These are phyloP conservation scores for Thymelicus acteon DNA, from an alignment of 2,888 invertebrate genomes.

Conservation along the genomic window DNA sequence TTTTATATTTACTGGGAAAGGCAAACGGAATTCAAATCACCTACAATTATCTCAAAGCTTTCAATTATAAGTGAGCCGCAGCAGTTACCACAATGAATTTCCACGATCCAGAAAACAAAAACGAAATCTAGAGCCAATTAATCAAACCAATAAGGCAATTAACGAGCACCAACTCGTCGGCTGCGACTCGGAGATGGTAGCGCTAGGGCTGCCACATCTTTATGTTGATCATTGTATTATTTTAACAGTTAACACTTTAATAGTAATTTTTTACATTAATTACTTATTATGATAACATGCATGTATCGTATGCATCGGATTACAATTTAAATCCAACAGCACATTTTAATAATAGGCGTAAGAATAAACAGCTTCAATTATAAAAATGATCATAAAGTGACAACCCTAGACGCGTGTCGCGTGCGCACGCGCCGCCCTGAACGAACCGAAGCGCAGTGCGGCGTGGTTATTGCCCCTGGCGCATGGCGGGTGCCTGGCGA, in stretches of 20 bases:
- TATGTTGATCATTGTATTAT: too few species aligned
- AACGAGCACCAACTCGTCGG: constrained; percentile 11
- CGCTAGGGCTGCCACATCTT: neutral
- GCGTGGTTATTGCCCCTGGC: constrained; percentile 5
- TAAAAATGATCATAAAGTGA: neutral
- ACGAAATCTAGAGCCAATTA: constrained; percentile 22
- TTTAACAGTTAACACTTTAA: too few species aligned
- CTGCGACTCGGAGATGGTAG: constrained; percentile 6
- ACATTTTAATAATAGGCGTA: too few species aligned
- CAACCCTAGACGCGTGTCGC: constrained; percentile 4
- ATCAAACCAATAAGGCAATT: constrained; percentile 30
- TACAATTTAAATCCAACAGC: too few species aligned
- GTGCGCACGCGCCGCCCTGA: constrained; percentile 6
- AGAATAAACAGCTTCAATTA: too few species aligned
- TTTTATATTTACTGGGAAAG: neutral
- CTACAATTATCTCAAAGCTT: neutral
- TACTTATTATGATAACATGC: too few species aligned
- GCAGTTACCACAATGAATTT: constrained; percentile 15
- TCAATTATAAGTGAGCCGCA: neutral
- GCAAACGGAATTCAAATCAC: neutral
- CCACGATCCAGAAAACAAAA: constrained; percentile 16
- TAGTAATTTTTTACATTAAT: too few species aligned
- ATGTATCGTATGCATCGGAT: too few species aligned
- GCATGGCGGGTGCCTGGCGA: neutral
- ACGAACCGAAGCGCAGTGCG: constrained; percentile 1